These are phyloP conservation scores for Tokudaia tokunoshimensis DNA, from an alignment of 2,797 vertebrate genomes.

Conservation along the genomic window DNA sequence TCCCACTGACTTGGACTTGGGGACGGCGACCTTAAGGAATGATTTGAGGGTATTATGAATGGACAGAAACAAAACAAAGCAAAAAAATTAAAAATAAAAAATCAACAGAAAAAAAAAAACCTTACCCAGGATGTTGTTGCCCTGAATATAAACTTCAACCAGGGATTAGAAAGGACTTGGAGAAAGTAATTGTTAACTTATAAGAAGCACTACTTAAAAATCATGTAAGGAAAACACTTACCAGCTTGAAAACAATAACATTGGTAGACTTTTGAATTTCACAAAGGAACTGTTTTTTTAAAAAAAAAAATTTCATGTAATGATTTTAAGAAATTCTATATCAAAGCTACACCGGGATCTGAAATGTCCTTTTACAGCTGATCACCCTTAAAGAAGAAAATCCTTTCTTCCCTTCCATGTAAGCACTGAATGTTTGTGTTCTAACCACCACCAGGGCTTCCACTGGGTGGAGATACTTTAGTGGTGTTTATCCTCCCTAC, in stretches of 20 bases:
- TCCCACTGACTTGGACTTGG: neutral
- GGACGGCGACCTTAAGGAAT: neutral
- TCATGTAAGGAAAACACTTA: neutral
- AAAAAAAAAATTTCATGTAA: neutral
- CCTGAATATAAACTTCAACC: neutral
- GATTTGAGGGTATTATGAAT: neutral
- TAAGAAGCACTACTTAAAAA: constrained; percentile 50
- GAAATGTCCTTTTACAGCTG: constrained; percentile 14
- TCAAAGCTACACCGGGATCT: constrained; percentile 48
- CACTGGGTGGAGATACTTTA: constrained; percentile 59
- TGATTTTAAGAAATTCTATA: constrained; percentile 56
- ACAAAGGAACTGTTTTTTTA: neutral
- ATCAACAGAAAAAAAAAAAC: neutral
- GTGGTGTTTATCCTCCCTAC: constrained; percentile 68
- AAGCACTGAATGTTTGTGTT: constrained; percentile 57
- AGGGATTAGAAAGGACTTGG: neutral
- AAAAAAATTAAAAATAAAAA: neutral
- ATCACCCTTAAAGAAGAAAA: neutral
- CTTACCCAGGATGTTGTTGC: neutral
- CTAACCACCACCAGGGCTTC: constrained; percentile 62
- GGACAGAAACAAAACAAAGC: neutral
- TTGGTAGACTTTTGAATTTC: constrained; percentile 8
- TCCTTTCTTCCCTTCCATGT: neutral
- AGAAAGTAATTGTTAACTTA: constrained; percentile 41
- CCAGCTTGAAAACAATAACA: neutral